Conservation (phyloP, 92 coral and sea anemone species). For the Nematostella vectensis region DNA sequence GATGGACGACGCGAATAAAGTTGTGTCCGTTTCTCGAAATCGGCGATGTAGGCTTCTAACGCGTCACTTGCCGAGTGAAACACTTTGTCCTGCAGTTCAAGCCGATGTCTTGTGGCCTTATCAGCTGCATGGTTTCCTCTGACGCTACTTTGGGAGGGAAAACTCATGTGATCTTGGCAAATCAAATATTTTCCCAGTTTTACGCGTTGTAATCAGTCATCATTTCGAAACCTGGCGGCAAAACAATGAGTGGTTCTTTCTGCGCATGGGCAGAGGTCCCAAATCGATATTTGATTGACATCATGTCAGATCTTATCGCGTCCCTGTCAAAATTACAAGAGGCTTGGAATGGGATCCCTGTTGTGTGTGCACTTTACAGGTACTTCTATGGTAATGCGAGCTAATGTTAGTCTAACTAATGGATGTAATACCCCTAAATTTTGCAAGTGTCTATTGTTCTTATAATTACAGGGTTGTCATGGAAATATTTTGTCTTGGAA, state of each 20-base stretch:
- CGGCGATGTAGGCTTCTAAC: slow-evolving; percentile 82
- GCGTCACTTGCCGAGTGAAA: slow-evolving; percentile 83
- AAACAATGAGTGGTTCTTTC: slow-evolving; percentile 41
- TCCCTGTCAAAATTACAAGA: slow-evolving; percentile 37
- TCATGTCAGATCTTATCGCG: slow-evolving; percentile 27
- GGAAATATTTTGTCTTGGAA: no score
- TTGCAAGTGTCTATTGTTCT: no score
- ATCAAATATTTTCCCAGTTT: slow-evolving; percentile 44
- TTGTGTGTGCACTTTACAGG: neutral
- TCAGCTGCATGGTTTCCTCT: slow-evolving; percentile 24
- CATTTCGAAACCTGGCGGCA: slow-evolving; percentile 92
- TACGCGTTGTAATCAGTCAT: slow-evolving; percentile 43
- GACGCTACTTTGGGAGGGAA: slow-evolving; percentile 39
- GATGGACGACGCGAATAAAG: slow-evolving; percentile 52
- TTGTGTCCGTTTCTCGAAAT: slow-evolving; percentile 62
- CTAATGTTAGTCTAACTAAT: slow-evolving; percentile 1
- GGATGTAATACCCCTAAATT: no score
- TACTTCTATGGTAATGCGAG: slow-evolving; percentile 6
- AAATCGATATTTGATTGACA: slow-evolving; percentile 15
- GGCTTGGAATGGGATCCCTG: neutral
- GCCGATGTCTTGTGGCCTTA: slow-evolving; percentile 21
- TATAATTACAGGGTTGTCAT: no score
- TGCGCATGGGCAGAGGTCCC: slow-evolving; percentile 51
- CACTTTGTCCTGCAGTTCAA: slow-evolving; percentile 26
- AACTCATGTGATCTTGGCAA: slow-evolving; percentile 73